Evolutionary conservation across 2,113 vertebrate genomes (phyloP).

Genomic region (Hemichromis elongatus): DNA sequence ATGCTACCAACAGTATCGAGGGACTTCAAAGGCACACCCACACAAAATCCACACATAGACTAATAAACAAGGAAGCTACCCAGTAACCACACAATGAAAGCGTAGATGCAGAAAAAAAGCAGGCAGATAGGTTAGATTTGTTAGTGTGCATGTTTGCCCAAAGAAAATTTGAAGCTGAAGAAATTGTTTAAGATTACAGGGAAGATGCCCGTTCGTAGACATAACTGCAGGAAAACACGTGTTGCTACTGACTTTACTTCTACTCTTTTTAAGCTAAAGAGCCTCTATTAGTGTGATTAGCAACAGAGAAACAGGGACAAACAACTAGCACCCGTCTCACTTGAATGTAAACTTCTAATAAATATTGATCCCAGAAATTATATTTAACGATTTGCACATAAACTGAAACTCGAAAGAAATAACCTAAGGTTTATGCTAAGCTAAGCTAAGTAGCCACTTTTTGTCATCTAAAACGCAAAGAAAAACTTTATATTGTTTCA

Average conservation of each 20-base stretch:
- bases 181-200: neutral
- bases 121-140: neutral
- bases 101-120: neutral
- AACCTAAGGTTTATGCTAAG: neutral
- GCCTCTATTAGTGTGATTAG: neutral
- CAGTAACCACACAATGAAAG: neutral
- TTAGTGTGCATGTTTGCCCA: neutral
- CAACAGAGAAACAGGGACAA: neutral
- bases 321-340: neutral
- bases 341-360: neutral
- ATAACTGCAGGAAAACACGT: neutral
- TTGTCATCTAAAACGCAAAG: neutral
- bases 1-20: slow-evolving; percentile 24
- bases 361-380: neutral
- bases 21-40: slow-evolving; percentile 44
- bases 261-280: neutral
- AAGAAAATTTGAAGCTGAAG: neutral
- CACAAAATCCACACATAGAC: slow-evolving; percentile 40
- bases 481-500: neutral
- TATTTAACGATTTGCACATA: neutral
- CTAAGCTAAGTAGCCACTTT: neutral
- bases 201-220: neutral
- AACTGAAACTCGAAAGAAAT: neutral
- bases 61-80: slow-evolving; percentile 23
- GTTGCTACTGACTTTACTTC: neutral